Base-by-base conservation (phyloP, 2,888 invertebrate species). In the Blomia tropicalis region DNA sequence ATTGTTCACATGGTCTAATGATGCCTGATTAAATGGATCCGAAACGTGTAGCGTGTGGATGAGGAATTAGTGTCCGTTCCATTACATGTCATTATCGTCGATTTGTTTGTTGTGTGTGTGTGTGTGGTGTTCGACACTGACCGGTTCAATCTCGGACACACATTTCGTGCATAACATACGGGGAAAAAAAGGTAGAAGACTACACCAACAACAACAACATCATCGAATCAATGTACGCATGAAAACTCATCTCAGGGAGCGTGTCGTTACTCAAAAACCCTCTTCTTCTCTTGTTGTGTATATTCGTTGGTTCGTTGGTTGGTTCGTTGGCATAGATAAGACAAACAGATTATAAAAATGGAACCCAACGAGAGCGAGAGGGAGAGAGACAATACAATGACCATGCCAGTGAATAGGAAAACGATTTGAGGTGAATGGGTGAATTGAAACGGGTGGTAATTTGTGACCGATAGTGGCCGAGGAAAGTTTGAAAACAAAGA, bases 381-480 rank as follows among this genome's bases (percentile, higher is more conserved):
- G 51, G 27, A 22, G 7, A 7, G 51, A 25, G 51, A 47, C 51
- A 47, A 47, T 47, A n/a, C n/a, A n/a, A n/a, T n/a, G 41, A n/a
- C 14, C 41, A 41, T 17, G 41, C 14, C 14, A 41, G 14, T 14
- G 41, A 41, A 41, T 17, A n/a, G n/a, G 41, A 41, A 41, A 41
- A n/a, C 14, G 27, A 19, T n/a, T 7, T n/a, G 27, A 7, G 51
- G 7, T 47, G 23, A 47, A 47, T 47, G 51, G 51, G 51, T 47
- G 51, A 47, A 47, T 7, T n/a, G 7, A 47, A 11, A 11, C 51
- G 51, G n/a, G 27, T 47, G 51, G n/a, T 47, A 47, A 47, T 47
- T n/a, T n/a, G 51, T 47, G 51, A 47, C 23, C 58, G 59, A 60
- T 23, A 58, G 51, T n/a, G n/a, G 58, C 4, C n/a, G 56, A 32